Base-by-base conservation (phyloP, 2,888 invertebrate species). In the Teleogryllus oceanicus region DNA sequence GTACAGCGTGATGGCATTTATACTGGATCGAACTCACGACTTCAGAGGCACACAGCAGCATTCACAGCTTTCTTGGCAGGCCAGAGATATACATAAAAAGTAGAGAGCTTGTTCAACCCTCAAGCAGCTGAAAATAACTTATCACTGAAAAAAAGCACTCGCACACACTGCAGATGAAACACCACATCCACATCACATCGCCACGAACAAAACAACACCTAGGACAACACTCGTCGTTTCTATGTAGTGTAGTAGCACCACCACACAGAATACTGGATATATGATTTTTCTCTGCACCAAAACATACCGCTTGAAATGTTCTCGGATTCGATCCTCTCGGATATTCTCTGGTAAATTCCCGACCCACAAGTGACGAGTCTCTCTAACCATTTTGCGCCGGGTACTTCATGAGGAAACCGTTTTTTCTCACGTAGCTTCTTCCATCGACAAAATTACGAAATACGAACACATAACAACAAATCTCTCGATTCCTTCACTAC, bases 321-420 rank as follows among this genome's bases (percentile, higher is more conserved):
- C 96, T 92, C 94, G 93, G 91, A 97, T 96, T 90, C 95, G 94
- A 90, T 97, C 97, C 91, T 97, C 97, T 89, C 96, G 95, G 92
- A 96, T 95, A 92, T 96, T 97, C 92, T 97, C 97, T 94, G 98
- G 97, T 94, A 98, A 95, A 94, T 97, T 98, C 94, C 97, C 98
- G 94, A 98, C 97, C 96, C 97, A 97, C 92, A 98, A 94, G 93
- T 98, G 97, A 93, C 98, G 96, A 93, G 97, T 97, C 96, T 98
- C 97, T 94, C 98, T 97, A 94, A 98, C 98, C 98, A 98, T 98
- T 94, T 95, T 96, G 95, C 94, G 93, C 94, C 93, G 91, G 92
- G 93, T 93, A 94, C 95, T 94, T 94, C 94, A 94, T 94, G 92
- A 92, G 93, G 93, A 91, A 84, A 81, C 81, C 82, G 62, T 62